Conservation (phyloP, 2,113 vertebrate species). For the Varanus salvator region DNA sequence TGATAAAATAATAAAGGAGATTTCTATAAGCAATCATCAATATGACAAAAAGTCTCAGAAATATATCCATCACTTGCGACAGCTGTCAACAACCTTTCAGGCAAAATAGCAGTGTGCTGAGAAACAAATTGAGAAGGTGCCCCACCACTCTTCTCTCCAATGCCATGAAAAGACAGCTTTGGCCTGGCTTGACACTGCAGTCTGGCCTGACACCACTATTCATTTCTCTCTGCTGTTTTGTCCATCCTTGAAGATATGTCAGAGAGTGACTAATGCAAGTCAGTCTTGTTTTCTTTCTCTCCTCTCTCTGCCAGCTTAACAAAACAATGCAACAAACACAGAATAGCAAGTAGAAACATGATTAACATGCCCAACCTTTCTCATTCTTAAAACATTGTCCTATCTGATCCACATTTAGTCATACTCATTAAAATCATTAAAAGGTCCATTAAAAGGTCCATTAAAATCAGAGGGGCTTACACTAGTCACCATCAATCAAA, state of each 20-base stretch:
- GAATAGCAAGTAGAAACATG: not conserved
- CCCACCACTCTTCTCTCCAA: constrained; percentile 55
- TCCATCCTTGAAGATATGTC: constrained; percentile 27
- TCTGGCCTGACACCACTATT: constrained; percentile 33
- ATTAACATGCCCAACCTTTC: constrained; percentile 16
- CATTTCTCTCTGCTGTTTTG: constrained; percentile 22
- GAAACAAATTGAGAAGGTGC: constrained; percentile 56
- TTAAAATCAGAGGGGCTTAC: not conserved
- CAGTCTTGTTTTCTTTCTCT: not conserved
- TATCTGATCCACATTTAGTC: not conserved
- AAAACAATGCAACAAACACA: constrained; percentile 13
- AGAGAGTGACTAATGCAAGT: constrained; percentile 39
- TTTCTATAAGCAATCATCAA: constrained; percentile 74
- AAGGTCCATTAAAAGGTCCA: not conserved
- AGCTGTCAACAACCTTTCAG: constrained; percentile 70
- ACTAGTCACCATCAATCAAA: not conserved
- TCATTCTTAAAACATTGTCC: not conserved
- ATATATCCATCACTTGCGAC: constrained; percentile 73
- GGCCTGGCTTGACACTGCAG: not conserved
- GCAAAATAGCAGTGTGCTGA: constrained; percentile 45
- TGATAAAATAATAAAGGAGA: constrained; percentile 77
- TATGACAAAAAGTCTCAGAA: constrained; percentile 76
- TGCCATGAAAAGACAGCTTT: constrained; percentile 45
- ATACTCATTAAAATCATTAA: not conserved
- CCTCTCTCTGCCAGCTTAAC: constrained; percentile 1